These are phyloP conservation scores for Harpagus bidentatus DNA, from an alignment of 2,113 vertebrate species.

Conservation along the genomic window DNA sequence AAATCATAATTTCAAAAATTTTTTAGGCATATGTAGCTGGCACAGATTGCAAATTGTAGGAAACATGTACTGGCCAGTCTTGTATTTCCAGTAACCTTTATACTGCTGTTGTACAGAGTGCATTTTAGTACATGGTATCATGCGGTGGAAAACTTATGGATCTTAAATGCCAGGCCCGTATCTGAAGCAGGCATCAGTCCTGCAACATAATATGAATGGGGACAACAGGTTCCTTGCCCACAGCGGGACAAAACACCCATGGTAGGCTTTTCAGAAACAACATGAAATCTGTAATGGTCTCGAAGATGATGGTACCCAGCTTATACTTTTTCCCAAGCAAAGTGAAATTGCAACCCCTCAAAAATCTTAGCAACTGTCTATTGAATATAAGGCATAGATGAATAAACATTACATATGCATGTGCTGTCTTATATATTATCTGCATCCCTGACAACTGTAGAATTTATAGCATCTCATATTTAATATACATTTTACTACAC, in stretches of 20 bases:
- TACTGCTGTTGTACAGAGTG: no score
- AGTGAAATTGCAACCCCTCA: background rate
- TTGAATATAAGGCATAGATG: background rate
- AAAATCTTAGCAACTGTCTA: background rate
- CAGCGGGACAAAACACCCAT: background rate
- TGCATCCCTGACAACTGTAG: background rate
- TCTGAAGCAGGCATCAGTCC: rapidly evolving
- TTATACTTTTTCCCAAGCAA: background rate
- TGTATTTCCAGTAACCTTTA: background rate
- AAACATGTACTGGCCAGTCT: background rate
- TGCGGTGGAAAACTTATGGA: background rate
- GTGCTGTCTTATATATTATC: background rate
- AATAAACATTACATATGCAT: background rate
- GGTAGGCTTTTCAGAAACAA: background rate
- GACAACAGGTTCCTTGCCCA: background rate
- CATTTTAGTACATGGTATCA: background rate
- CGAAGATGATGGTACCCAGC: background rate
- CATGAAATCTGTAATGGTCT: background rate
- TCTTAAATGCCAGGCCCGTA: background rate
- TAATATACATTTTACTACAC: background rate
- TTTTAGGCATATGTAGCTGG: background rate
- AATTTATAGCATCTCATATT: background rate
- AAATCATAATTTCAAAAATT: background rate
- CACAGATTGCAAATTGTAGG: background rate
- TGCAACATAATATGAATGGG: background rate